Evolutionary conservation across 2,797 vertebrate genomes (phyloP).

Genomic region (Acipenser oxyrinchus): DNA sequence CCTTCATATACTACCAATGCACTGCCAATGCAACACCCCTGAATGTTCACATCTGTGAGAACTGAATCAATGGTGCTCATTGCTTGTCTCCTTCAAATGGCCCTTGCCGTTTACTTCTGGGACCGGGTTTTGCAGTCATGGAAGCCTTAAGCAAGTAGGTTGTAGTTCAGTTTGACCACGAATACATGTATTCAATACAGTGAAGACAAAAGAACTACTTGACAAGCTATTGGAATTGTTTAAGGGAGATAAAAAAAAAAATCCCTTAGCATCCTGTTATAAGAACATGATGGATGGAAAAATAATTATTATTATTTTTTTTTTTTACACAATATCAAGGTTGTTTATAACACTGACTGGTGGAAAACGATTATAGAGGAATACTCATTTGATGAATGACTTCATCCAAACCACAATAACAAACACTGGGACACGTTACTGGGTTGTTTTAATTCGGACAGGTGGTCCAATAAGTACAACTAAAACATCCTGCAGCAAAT

Average conservation of each 20-base stretch:
- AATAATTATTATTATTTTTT: neutral
- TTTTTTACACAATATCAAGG: neutral
- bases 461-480: no score
- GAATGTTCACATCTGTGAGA: no score
- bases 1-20: no score
- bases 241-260: neutral
- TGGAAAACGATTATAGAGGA: neutral
- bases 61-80: no score
- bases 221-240: slow-evolving; percentile 7
- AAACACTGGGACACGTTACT: no score
- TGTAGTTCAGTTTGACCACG: no score
- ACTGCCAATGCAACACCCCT: no score
- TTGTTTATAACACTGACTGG: neutral
- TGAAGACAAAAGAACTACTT: slow-evolving; percentile 2
- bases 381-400: neutral
- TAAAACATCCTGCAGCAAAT: neutral
- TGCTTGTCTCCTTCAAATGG: neutral
- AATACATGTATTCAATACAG: neutral
- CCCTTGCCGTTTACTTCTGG: neutral
- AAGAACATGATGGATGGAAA: neutral
- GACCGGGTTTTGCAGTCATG: neutral
- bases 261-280: neutral
- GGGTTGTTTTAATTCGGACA: no score
- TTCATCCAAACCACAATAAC: no score
- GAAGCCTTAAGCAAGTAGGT: no score